phyloP scores from a whole-genome alignment of 2,888 invertebrate species.

The Masnerella sp. region DNA sequence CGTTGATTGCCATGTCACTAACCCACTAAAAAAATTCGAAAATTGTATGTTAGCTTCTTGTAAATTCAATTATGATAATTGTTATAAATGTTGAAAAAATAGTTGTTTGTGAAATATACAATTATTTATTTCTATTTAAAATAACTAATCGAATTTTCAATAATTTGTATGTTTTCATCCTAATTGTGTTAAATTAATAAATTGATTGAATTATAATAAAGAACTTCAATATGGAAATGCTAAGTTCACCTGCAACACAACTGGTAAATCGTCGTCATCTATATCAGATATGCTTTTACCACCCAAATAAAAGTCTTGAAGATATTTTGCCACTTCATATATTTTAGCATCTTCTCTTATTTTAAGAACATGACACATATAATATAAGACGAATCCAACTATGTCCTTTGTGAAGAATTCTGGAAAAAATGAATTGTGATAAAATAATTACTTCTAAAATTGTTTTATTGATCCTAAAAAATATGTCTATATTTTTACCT shows the following conservation, averaged over 20 bases:
- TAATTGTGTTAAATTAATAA: no score
- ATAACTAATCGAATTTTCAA: no score
- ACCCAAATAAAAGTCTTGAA: slow-evolving; percentile 61
- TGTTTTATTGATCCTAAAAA: not conserved
- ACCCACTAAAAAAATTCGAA: slow-evolving; percentile 65
- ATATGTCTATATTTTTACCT: not conserved
- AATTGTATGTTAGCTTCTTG: no score
- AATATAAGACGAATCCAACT: slow-evolving; percentile 32
- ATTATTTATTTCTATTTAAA: not conserved
- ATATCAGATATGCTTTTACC: not conserved
- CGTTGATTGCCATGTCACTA: slow-evolving; percentile 65
- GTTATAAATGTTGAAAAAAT: no score
- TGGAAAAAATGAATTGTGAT: slow-evolving; percentile 23
- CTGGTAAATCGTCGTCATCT: not conserved
- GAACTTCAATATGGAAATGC: slow-evolving; percentile 1
- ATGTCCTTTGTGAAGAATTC: slow-evolving; percentile 61
- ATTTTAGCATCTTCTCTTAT: slow-evolving; percentile 62
- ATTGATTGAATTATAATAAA: no score
- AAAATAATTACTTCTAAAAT: not conserved
- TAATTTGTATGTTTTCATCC: no score
- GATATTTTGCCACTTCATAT: slow-evolving; percentile 66
- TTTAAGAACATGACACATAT: slow-evolving; percentile 69
- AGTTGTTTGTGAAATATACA: no score
- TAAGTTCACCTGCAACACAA: slow-evolving; percentile 1
- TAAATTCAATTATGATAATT: not conserved